Conservation (phyloP, 2,888 invertebrate species). For the Aphodius granarius region DNA sequence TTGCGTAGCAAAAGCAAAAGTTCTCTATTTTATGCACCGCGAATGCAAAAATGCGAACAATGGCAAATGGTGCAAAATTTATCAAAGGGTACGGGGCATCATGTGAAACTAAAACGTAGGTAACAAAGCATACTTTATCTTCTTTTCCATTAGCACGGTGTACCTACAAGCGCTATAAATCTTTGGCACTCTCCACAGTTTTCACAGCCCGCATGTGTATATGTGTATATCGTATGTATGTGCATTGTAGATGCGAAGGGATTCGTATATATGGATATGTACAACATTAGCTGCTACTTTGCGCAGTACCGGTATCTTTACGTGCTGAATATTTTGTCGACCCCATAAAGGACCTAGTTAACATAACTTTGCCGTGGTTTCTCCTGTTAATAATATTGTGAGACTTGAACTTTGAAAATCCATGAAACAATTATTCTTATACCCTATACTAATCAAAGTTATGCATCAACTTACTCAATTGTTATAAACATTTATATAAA, state of each 20-base stretch:
- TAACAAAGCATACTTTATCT: slow-evolving; percentile 8
- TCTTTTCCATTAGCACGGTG: slow-evolving; percentile 9
- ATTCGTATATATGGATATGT: no score
- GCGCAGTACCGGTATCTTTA: neutral
- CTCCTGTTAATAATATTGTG: no score
- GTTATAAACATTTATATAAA: no score
- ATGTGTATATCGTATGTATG: neutral
- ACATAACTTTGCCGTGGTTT: no score
- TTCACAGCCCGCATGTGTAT: neutral
- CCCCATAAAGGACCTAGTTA: no score
- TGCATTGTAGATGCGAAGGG: neutral
- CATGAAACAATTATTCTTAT: no score
- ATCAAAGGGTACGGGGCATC: neutral
- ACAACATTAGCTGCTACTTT: neutral
- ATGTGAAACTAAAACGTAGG: slow-evolving; percentile 2
- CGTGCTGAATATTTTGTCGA: no score
- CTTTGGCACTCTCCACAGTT: neutral
- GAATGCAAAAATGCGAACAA: neutral
- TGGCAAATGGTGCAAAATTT: neutral
- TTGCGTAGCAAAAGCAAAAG: no score
- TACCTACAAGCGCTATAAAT: slow-evolving; percentile 7
- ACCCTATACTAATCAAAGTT: no score
- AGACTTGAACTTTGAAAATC: no score
- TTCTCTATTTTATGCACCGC: neutral
- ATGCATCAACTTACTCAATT: no score